Percentiles rank a stretch among this genome's conserved stretches.
Conservation (phyloP, 1,140 invertebrate species). For the Oryzaephilus surinamensis region DNA sequence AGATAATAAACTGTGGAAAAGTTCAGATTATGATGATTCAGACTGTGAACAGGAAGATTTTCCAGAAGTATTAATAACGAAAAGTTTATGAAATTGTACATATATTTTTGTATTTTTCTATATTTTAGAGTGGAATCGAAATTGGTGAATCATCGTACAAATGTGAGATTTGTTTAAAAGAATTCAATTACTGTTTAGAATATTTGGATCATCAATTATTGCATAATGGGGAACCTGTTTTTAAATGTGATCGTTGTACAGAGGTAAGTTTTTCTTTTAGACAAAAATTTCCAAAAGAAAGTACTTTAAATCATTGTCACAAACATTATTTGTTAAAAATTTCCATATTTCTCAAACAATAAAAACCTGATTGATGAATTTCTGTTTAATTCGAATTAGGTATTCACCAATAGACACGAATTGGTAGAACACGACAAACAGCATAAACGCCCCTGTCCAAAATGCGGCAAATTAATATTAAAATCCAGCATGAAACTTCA, state of each 20-base stretch:
- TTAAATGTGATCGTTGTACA: conserved; percentile 19
- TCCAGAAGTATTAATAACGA: background rate
- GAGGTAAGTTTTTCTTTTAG: conserved; percentile 12
- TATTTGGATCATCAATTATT: conserved; percentile 18
- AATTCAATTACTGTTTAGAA: conserved; percentile 17
- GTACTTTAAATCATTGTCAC: too few relatives aligned
- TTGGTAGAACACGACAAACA: conserved; percentile 18
- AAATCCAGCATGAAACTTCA: conserved; percentile 22
- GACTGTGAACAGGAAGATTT: background rate
- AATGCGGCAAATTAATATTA: conserved; percentile 18
- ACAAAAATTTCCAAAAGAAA: too few relatives aligned
- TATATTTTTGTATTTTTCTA: too few relatives aligned
- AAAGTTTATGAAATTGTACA: background rate
- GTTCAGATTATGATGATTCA: too few relatives aligned
- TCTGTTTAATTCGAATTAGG: too few relatives aligned
- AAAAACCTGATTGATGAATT: conserved; percentile 6
- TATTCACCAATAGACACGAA: conserved; percentile 13
- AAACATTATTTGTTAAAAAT: too few relatives aligned
- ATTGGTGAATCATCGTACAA: conserved; percentile 7
- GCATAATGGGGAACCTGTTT: conserved; percentile 17
- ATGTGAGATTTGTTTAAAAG: conserved; percentile 15
- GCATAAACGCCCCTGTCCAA: conserved; percentile 19
- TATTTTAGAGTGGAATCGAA: too few relatives aligned
- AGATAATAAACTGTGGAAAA: too few relatives aligned
- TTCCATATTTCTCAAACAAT: background rate